These are phyloP conservation scores for Chrysogorgia sp. DNA, from an alignment of 92 coral and sea anemone species.

Conservation along the genomic window DNA sequence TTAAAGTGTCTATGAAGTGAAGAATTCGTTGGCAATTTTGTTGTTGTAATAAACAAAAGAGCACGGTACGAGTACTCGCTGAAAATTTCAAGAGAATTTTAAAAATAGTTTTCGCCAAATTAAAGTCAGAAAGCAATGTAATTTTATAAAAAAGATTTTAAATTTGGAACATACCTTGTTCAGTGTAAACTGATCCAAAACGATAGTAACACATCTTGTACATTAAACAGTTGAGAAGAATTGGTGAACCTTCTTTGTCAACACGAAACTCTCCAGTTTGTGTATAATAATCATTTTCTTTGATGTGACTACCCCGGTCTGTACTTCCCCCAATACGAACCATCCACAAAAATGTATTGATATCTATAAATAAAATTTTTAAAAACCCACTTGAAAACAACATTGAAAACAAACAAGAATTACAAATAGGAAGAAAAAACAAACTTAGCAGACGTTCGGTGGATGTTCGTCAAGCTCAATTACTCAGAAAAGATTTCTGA, in stretches of 20 bases:
- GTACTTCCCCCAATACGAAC: conserved; percentile 99
- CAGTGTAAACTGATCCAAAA: conserved; percentile 97
- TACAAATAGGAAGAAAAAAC: too few relatives aligned
- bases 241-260: conserved; percentile 91
- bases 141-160: not conserved
- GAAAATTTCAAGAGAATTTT: not conserved
- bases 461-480: too few relatives aligned
- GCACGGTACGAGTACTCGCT: too few relatives aligned
- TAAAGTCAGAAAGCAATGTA: too few relatives aligned
- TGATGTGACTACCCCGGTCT: conserved; percentile 95
- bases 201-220: conserved; percentile 99
- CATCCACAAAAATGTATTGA: conserved; percentile 99
- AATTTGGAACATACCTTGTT: conserved; percentile 73
- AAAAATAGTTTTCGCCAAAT: not conserved
- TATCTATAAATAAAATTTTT: conserved; percentile 54
- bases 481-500: too few relatives aligned
- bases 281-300: conserved; percentile 96
- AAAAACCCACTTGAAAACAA: not conserved
- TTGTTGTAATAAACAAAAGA: too few relatives aligned
- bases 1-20: too few relatives aligned
- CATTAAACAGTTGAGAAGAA: conserved; percentile 93
- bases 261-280: conserved; percentile 97
- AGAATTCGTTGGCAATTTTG: too few relatives aligned
- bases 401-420: too few relatives aligned
- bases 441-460: too few relatives aligned